Evolutionary conservation across 1,140 invertebrate species (phyloP), one percentile per base, ranked within the genome.

Genomic region (Drosophila ogumai): DNA sequence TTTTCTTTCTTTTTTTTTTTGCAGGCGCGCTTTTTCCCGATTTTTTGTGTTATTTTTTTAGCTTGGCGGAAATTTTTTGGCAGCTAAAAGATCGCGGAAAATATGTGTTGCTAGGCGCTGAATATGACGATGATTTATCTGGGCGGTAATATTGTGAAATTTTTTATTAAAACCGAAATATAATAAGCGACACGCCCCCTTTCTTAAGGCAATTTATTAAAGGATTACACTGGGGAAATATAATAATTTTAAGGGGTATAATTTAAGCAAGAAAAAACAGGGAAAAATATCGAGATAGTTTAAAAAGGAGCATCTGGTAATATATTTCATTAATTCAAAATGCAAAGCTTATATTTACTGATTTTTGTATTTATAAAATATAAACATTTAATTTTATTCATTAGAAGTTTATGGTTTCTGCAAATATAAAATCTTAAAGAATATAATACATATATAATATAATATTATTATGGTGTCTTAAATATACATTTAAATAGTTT

Each of bases 51-150:
- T 38, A 50, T 50, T 66, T 43, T 58, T 50, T 34, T 38, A 2
- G 32, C 19, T 19, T 61, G 77, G 67, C 60, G 81, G 81, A 84
- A 84, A 85, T 77, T 80, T 84, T 74, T 72, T 79, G 72, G 60
- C 79, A 36, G 52, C 57, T 63, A 32, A 19, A 9, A 9, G 78
- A 80, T 80, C 79, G 74, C 63, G 49, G 34, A 43, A 32, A 32
- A 32, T 15, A 9, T n/a, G 22, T 71, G 68, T 72, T 72, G 68
- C 68, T 58, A 72, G 50, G 68, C 34, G 49, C 60, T 66, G 60
- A 60, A 66, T 52, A 41, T n/a, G 3, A 28, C 41, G 9, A 47
- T 68, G 47, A 68, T 68, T 68, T 55, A 47, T 9, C 34, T 54
- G 17, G 17, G 28, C n/a, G 65, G 10, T 41, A 54, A 67, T 28